Conservation (phyloP, 2,888 invertebrate species). For the Chloromyia formosa region DNA sequence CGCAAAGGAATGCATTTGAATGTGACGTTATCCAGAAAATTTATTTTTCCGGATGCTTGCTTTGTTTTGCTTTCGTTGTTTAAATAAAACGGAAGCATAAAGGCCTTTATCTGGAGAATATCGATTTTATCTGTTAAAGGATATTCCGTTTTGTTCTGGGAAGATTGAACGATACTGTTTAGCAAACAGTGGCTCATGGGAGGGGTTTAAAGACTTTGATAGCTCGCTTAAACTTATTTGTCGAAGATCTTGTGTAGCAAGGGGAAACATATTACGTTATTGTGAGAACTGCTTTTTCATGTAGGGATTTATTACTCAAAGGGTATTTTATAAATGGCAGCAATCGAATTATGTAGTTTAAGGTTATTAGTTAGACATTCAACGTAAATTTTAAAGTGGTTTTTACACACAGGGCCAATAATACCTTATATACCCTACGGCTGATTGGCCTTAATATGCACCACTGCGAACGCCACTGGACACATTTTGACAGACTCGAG, state of each 20-base stretch:
- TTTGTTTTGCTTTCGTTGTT: constrained; percentile 24
- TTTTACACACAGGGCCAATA: no score
- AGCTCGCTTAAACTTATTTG: constrained; percentile 17
- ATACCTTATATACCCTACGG: no score
- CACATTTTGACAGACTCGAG: no score
- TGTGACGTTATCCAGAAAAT: constrained; percentile 1
- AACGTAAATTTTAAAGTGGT: no score
- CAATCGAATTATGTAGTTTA: no score
- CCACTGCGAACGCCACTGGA: no score
- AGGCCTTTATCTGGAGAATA: constrained; percentile 39
- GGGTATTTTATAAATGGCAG: no score
- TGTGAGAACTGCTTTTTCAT: no score
- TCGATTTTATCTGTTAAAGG: constrained; percentile 36
- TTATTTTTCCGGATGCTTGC: constrained; percentile 24
- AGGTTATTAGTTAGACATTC: no score
- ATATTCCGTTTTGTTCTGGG: constrained; percentile 17
- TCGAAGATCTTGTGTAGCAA: constrained; percentile 27
- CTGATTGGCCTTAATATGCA: no score
- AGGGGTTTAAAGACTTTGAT: not conserved
- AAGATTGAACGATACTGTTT: constrained; percentile 1
- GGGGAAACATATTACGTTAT: constrained; percentile 5
- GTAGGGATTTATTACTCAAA: no score
- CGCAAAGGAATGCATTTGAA: not conserved
- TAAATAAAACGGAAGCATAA: constrained; percentile 22
- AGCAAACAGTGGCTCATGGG: not conserved